Conservation (phyloP, 2,888 invertebrate species). For the Hesperia comma region DNA sequence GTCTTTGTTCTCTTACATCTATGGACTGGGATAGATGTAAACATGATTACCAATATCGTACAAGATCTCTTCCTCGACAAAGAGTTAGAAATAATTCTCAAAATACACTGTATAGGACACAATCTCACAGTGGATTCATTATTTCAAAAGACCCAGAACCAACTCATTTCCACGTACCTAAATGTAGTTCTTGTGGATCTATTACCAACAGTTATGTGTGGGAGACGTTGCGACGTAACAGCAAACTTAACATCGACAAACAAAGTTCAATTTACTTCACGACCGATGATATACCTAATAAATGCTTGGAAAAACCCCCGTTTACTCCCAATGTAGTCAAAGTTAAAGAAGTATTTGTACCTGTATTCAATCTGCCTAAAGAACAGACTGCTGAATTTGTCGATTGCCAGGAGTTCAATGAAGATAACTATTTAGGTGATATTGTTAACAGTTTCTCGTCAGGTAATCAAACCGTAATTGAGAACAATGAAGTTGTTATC, state of each 20-base stretch:
- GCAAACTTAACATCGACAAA: conserved; percentile 42
- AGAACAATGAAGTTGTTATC: conserved; percentile 42
- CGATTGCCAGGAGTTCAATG: conserved; percentile 75
- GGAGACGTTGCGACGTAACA: conserved; percentile 51
- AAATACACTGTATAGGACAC: conserved; percentile 62
- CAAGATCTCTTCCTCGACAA: conserved; percentile 62
- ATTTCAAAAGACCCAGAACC: conserved; percentile 73
- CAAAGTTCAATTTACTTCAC: conserved; percentile 56
- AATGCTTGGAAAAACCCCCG: conserved; percentile 52
- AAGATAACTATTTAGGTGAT: conserved; percentile 72
- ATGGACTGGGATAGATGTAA: conserved; percentile 70
- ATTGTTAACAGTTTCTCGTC: conserved; percentile 65
- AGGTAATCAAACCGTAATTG: conserved; percentile 63
- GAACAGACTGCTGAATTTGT: conserved; percentile 61
- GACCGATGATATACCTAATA: conserved; percentile 63
- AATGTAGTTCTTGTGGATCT: conserved; percentile 62
- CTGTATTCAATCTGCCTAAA: conserved; percentile 57
- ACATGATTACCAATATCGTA: conserved; percentile 57
- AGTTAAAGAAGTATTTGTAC: conserved; percentile 57
- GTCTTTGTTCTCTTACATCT: conserved; percentile 69
- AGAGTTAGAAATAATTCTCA: conserved; percentile 37
- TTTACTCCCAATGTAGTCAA: conserved; percentile 50
- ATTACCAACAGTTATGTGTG: conserved; percentile 57
- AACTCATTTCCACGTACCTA: conserved; percentile 73
- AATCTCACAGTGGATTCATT: conserved; percentile 72